Evolutionary conservation across 1,140 invertebrate species (phyloP).

Genomic region (Hycleus cichorii): DNA sequence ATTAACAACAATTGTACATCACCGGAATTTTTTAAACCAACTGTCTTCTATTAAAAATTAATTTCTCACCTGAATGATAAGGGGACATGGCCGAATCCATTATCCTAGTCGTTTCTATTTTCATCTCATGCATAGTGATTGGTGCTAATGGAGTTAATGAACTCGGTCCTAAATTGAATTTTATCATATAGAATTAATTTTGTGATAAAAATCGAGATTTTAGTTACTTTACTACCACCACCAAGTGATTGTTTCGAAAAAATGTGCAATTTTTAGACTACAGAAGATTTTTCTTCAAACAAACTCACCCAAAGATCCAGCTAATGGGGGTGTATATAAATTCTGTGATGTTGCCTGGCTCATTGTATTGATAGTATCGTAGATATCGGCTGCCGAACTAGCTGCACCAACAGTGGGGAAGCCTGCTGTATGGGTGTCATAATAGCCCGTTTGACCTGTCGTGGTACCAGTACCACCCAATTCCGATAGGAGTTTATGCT

Average conservation of each 20-base stretch:
- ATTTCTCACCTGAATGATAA: slow-evolving; percentile 55
- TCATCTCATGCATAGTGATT: slow-evolving; percentile 73
- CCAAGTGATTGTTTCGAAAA: neutral
- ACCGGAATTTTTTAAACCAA: neutral
- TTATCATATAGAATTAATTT: neutral
- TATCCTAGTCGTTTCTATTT: slow-evolving; percentile 48
- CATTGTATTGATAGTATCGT: slow-evolving; percentile 69
- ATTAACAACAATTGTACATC: neutral
- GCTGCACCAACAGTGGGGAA: slow-evolving; percentile 51
- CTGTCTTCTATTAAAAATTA: neutral
- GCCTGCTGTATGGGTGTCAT: slow-evolving; percentile 51
- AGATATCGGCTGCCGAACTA: slow-evolving; percentile 56
- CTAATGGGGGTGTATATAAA: slow-evolving; percentile 69
- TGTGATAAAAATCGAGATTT: neutral
- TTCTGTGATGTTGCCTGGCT: slow-evolving; percentile 59
- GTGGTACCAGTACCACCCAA: slow-evolving; percentile 54
- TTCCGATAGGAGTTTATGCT: slow-evolving; percentile 76
- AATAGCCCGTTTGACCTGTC: slow-evolving; percentile 46
- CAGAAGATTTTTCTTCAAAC: too few relatives aligned
- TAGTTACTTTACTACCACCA: slow-evolving; percentile 16
- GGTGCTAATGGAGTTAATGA: slow-evolving; percentile 67
- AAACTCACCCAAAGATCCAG: slow-evolving; percentile 59
- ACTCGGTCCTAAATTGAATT: slow-evolving; percentile 47
- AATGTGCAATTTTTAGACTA: neutral
- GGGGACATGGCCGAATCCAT: slow-evolving; percentile 58